Evolutionary conservation across 2,888 invertebrate genomes (phyloP).

Genomic region (Spatulosminthurus flaviceps): DNA sequence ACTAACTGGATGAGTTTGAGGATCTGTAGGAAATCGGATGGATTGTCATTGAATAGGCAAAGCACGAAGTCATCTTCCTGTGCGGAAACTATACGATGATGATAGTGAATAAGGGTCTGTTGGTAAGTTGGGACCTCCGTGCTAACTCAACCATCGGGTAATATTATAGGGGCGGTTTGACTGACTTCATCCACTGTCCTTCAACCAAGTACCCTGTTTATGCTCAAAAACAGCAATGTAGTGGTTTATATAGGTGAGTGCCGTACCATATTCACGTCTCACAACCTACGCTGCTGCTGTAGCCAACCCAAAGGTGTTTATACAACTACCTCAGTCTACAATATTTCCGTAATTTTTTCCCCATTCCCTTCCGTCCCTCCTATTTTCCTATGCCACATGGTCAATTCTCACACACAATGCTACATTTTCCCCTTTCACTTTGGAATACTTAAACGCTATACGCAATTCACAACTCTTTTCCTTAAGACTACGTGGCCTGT

Average conservation of each 20-base stretch:
- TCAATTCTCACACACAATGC: not conserved
- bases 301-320: too few species aligned
- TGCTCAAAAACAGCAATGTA: not conserved
- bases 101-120: constrained; percentile 28
- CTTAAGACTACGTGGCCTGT: constrained; percentile 10
- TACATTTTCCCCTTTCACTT: constrained; percentile 10
- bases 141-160: constrained; percentile 7
- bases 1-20: not conserved
- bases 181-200: not conserved
- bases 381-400: not conserved
- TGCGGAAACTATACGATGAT: constrained; percentile 34
- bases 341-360: not conserved
- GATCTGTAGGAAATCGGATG: constrained; percentile 19
- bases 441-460: constrained; percentile 2
- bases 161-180: not conserved
- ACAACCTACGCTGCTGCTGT: too few species aligned
- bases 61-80: constrained; percentile 39
- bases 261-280: too few species aligned
- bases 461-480: constrained; percentile 8
- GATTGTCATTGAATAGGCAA: constrained; percentile 31
- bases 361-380: not conserved
- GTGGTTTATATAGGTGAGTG: too few species aligned
- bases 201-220: constrained; percentile 24
- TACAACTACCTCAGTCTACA: too few species aligned
- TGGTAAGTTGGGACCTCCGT: not conserved